A percentile compares a stretch with the other conserved stretches of the same genome.
These are phyloP conservation scores for Gnatocerus cornutus DNA, from an alignment of 2,888 invertebrate species.

Conservation along the genomic window DNA sequence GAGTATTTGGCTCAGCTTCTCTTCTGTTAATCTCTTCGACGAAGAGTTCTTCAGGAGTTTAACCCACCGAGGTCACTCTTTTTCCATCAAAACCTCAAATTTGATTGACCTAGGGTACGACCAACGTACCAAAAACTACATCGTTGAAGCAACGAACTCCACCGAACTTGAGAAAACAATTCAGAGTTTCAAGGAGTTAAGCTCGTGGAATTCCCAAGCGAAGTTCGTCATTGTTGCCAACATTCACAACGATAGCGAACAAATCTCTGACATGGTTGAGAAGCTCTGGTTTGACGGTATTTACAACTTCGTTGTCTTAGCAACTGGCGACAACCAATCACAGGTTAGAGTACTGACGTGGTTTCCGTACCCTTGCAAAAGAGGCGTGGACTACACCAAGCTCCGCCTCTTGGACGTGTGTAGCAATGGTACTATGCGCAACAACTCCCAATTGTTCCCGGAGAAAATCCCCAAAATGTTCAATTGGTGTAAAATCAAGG, in stretches of 20 bases:
- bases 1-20: not conserved
- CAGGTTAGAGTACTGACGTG: conserved; percentile 17
- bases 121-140: conserved; percentile 1
- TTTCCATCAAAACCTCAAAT: not conserved
- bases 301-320: conserved; percentile 32
- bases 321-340: not conserved
- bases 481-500: conserved; percentile 47
- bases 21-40: not conserved
- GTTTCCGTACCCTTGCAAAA: conserved; percentile 25
- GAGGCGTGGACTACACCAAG: conserved; percentile 1
- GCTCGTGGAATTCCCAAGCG: conserved; percentile 33
- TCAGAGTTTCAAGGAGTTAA: conserved; percentile 5
- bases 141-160: conserved; percentile 13
- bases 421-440: not conserved
- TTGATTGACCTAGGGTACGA: not conserved
- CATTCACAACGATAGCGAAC: too few species aligned
- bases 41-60: not conserved
- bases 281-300: conserved; percentile 36
- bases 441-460: conserved; percentile 26
- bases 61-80: not conserved
- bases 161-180: not conserved
- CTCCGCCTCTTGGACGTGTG: conserved; percentile 19
- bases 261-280: conserved; percentile 23
- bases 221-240: conserved; percentile 22
- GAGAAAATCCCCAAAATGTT: conserved; percentile 51